Base-by-base conservation (phyloP, 2,113 vertebrate genomes). In the Ptilorrhoa leucosticta region DNA sequence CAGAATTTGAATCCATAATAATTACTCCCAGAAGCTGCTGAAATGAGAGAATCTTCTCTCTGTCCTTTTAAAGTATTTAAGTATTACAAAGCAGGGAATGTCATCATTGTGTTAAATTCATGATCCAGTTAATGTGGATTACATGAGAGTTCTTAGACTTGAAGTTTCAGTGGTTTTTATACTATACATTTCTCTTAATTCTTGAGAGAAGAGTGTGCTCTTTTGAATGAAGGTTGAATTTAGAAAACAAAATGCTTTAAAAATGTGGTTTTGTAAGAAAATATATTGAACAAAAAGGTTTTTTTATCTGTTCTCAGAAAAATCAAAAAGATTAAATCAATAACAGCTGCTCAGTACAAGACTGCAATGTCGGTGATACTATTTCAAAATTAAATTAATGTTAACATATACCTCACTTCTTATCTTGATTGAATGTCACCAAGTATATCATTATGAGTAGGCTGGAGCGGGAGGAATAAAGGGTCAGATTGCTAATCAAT, bases 341-440 rank as follows among this genome's bases (percentile, higher is more conserved):
- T 70, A 77, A 14, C 42, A 66, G 21, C 7, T 83, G 24, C 56
- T 93, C 26, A 70, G 19, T 73, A 60, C 23, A 48, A 83, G 39
- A 48, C 31, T 27, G 27, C 31, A 51, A 66, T 86, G 44, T 58
- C 56, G 21, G 3, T 57, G 35, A 54, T 42, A 23, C 19, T n/a
- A 28, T 56, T 79, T 77, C 50, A 91, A 66, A 88, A 73, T 56
- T 50, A 63, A 87, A 70, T 48, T 54, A 30, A 53, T 69, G 21
- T 53, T 91, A 72, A 57, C 33, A 21, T 61, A 31, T 33, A 18
- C 26, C 1, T 2, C 42, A 20, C 19, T 37, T 69, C 45, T 72
- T 93, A 73, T 58, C 48, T 86, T 39, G 53, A 65, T 30, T 63
- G 37, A 58, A 73, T 93, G 40, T 72, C 76, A 92, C 63, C 33